Conservation (phyloP, 2,113 vertebrate genomes). For the Platysteira castanea region DNA sequence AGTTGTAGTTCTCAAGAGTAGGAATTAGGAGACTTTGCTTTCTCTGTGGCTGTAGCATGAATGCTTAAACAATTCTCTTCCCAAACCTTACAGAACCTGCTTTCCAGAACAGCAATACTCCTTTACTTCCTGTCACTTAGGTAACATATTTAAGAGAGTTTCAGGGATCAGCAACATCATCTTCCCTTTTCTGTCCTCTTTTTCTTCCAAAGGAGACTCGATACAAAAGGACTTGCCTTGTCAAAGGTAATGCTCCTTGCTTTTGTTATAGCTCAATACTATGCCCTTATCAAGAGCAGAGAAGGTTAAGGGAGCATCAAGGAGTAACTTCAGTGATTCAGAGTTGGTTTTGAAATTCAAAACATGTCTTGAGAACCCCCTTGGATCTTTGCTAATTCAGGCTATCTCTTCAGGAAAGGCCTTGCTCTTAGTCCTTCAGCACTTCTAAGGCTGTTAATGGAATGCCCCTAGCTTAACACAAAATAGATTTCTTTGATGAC, state of each 20-base stretch:
- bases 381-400: conserved; percentile 23
- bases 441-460: neutral
- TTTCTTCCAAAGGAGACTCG: neutral
- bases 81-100: neutral
- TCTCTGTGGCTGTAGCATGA: neutral
- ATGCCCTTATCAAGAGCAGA: neutral
- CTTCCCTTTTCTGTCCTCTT: neutral
- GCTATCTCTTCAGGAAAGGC: neutral
- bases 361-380: neutral
- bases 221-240: neutral
- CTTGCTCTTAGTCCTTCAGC: neutral
- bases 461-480: neutral
- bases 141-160: neutral
- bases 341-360: neutral
- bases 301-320: neutral
- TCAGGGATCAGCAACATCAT: neutral
- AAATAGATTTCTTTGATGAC: conserved; percentile 28
- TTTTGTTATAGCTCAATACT: neutral
- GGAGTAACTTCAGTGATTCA: neutral
- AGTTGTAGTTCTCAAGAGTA: neutral
- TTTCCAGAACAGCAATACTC: neutral
- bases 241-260: neutral
- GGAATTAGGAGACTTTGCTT: neutral
- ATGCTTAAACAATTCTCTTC: neutral
- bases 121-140: neutral